A percentile compares a stretch with the other conserved stretches of the same genome.
Conservation (phyloP, 2,888 invertebrate genomes). For the Apodemia zela region DNA sequence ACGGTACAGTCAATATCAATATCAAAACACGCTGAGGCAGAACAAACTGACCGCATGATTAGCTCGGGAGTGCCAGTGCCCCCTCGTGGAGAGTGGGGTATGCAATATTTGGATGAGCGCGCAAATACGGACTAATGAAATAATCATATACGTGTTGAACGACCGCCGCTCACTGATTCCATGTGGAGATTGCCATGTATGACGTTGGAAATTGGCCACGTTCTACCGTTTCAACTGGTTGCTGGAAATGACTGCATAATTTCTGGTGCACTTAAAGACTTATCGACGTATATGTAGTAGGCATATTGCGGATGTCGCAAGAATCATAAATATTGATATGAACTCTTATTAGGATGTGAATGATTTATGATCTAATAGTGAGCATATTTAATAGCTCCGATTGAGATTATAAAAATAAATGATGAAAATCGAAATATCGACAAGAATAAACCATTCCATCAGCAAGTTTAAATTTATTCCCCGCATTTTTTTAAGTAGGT, state of each 20-base stretch:
- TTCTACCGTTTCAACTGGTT: slow-evolving; percentile 17
- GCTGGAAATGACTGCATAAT: slow-evolving; percentile 19
- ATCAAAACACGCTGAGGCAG: slow-evolving; percentile 80
- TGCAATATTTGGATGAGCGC: slow-evolving; percentile 73
- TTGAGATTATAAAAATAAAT: too few species aligned
- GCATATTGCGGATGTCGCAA: neutral
- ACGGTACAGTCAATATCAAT: slow-evolving; percentile 77
- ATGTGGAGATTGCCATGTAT: slow-evolving; percentile 47
- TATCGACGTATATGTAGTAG: neutral
- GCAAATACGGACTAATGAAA: slow-evolving; percentile 79
- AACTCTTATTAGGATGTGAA: neutral
- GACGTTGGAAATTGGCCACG: slow-evolving; percentile 14
- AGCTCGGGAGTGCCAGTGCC: slow-evolving; percentile 51
- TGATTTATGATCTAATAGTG: too few species aligned
- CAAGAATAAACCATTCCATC: too few species aligned
- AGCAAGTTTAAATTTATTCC: too few species aligned
- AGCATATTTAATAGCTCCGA: too few species aligned
- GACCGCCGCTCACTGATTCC: slow-evolving; percentile 60
- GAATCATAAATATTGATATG: neutral
- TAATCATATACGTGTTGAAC: slow-evolving; percentile 78
- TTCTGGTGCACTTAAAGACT: neutral
- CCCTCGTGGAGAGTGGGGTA: slow-evolving; percentile 36
- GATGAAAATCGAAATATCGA: too few species aligned
- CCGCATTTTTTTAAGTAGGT: too few species aligned
- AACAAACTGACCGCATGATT: slow-evolving; percentile 81